phyloP scores from a whole-genome alignment of 2,888 invertebrate genomes.

The Augochlorella aurata region DNA sequence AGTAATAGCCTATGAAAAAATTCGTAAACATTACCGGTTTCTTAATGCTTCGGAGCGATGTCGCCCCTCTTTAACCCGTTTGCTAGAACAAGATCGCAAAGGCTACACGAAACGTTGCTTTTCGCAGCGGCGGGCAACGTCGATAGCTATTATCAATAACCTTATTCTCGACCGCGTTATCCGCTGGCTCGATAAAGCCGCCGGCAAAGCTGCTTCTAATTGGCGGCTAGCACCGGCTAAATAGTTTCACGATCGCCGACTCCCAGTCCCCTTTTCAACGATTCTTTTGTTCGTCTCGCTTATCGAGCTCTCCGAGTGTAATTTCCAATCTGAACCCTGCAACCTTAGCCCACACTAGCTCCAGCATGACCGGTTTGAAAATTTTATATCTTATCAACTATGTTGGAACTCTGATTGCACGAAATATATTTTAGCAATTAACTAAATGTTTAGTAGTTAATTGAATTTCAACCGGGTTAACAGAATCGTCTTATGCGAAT shows the following conservation, averaged over 20 bases:
- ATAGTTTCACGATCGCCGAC: neutral
- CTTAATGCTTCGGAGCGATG: no score
- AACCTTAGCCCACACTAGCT: neutral
- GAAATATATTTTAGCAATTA: no score
- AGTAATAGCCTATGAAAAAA: no score
- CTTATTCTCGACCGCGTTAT: slow-evolving; percentile 27
- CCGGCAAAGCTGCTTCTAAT: neutral
- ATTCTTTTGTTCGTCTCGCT: slow-evolving; percentile 1
- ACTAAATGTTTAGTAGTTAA: no score
- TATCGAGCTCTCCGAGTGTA: neutral
- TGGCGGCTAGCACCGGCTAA: neutral
- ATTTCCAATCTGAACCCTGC: neutral
- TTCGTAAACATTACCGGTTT: no score
- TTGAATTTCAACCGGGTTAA: no score
- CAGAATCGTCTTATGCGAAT: no score
- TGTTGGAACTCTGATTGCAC: no score
- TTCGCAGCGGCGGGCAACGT: neutral
- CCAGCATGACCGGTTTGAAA: no score
- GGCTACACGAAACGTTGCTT: neutral
- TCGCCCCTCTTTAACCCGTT: no score
- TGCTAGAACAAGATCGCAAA: neutral
- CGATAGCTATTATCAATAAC: slow-evolving; percentile 47
- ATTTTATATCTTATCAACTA: no score
- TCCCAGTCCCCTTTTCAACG: slow-evolving; percentile 1
- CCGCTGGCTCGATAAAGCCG: slow-evolving; percentile 16